Evolutionary conservation across 2,797 vertebrate species (phyloP), one percentile per base, ranked within the genome.

Genomic region (Myiotriccus ornatus): DNA sequence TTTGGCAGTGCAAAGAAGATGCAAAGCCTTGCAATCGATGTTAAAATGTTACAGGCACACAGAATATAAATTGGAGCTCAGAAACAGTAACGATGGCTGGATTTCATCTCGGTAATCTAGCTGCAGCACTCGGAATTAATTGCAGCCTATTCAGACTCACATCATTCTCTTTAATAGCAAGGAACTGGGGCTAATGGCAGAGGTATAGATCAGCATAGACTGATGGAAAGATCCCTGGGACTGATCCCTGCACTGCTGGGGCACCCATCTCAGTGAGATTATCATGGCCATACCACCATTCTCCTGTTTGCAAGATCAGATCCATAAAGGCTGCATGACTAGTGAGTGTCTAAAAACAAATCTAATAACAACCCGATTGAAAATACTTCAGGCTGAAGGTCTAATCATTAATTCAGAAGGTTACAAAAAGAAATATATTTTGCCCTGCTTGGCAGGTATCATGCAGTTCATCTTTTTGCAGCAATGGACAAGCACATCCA

Each of bases 31-130:
- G 65, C 23, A 90, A 84, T 19, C 3, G 1, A 83, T 74, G 34
- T 43, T 43, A 69, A 93, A 93, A 71, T 12, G 16, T 78, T 75
- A 74, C 46, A 92, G 30, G 43, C 37, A 83, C 37, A 59, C 22
- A 41, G 28, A 55, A 27, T 20, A 78, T 16, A 79, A 95, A 90
- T 89, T 55, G 84, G 49, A 69, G 60, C 60, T 62, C 15, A 20
- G 62, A 93, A 91, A 82, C 8, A 16, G 60, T 18, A 34, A 44
- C 0, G 1, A 67, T 34, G 35, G 50, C 23, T 93, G 39, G 53
- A 87, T 91, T 96, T 93, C 81, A 90, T 83, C 52, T 86, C 69
- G n/a, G 73, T 92, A 94, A 96, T 84, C 92, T 79, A 57, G 50
- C 60, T 89, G 52, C 84, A 71, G 62, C 73, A 95, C 84, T 95